These are phyloP conservation scores for Heliothis virescens DNA, from an alignment of 1,140 invertebrate genomes.

Conservation along the genomic window DNA sequence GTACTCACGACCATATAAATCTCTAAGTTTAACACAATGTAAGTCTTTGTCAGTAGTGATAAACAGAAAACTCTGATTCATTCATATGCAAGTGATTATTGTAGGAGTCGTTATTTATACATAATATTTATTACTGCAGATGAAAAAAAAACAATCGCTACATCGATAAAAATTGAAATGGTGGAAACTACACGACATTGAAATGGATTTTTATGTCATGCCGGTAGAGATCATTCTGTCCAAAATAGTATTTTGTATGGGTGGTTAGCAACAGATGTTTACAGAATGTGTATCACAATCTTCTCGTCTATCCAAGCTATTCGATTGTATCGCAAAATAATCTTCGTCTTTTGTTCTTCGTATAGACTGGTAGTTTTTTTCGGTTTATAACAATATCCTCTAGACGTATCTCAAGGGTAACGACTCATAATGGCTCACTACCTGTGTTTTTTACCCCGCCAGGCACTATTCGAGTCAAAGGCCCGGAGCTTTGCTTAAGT, in stretches of 20 bases:
- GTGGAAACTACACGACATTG: background rate
- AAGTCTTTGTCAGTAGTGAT: conserved; percentile 10
- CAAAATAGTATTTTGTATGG: background rate
- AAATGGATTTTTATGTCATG: background rate
- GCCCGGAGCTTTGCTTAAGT: conserved; percentile 74
- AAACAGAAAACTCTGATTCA: conserved; percentile 19
- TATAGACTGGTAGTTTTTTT: conserved; percentile 29
- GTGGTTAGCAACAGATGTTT: background rate
- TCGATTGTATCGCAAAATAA: conserved; percentile 21
- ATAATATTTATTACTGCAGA: conserved; percentile 6
- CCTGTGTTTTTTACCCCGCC: conserved; percentile 81
- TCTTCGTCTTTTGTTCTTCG: conserved; percentile 14
- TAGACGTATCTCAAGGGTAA: conserved; percentile 82
- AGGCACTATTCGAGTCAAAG: conserved; percentile 74
- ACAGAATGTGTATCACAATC: background rate
- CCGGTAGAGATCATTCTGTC: background rate
- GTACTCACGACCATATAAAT: conserved; percentile 26
- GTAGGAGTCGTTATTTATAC: conserved; percentile 46
- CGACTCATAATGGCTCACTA: conserved; percentile 79
- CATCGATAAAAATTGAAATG: background rate
- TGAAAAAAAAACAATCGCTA: background rate
- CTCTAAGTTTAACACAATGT: conserved; percentile 11
- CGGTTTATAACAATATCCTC: conserved; percentile 67
- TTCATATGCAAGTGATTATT: conserved; percentile 34
- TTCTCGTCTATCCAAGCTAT: background rate